Base-by-base conservation (phyloP, 2,888 invertebrate genomes). In the Bursaphelenchus okinawaensis region DNA sequence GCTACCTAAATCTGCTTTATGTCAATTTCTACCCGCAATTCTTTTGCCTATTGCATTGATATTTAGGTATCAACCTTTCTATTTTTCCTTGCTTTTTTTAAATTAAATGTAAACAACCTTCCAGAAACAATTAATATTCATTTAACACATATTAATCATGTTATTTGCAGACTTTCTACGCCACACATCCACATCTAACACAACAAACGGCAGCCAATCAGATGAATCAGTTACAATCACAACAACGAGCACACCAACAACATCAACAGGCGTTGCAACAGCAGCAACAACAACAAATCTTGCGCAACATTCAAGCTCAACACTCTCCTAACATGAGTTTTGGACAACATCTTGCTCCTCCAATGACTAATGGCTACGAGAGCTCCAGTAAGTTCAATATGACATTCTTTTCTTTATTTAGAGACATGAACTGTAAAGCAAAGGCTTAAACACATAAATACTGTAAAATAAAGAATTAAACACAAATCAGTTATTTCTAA, bases 181-280 rank as follows among this genome's bases (percentile, higher is more conserved):
- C 40, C 40, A 40, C 40, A 16, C 40, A 40, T 4, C 40, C 40
- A 16, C 40, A 40, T 4, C 40, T 40, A 40, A n/a, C 40, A 40
- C 40, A 40, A 40, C 40, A 40, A 40, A n/a, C 40, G 12, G 40
- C 40, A 12, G 12, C 40, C 16, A 40, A 40, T 40, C n/a, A 12
- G 12, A 40, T 40, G 40, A 40, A 52, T 9, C 28, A 65, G 54
- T 50, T 50, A 24, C 57, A 66, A 12, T 52, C 19, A 22, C 62
- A 66, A 24, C 66, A 66, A 51, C 56, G 52, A 19, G 55, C 29
- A 22, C 63, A 65, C 19, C 62, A 63, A 31, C 63, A 62, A 29
- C 62, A 61, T 16, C 52, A 40, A 24, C 50, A 52, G 28, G 29
- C 23, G n/a, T 22, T 59, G 9, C 62, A 62, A 24, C 62, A 62